Evolutionary conservation across 2,797 vertebrate genomes (phyloP), one percentile per base, ranked within the genome.

Genomic region (Anableps anableps): DNA sequence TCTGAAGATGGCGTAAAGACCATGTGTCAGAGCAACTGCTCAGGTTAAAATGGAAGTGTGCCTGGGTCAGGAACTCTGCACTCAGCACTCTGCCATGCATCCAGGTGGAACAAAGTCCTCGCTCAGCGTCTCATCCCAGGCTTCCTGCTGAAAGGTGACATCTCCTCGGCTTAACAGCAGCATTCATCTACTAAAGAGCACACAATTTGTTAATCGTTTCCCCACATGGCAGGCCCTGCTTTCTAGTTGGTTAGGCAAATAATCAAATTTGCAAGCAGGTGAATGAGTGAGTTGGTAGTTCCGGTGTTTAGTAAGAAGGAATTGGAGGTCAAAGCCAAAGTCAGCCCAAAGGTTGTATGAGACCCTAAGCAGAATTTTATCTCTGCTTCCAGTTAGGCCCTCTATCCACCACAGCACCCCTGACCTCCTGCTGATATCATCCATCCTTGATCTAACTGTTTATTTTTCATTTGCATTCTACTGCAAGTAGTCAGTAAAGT

Each of bases 151-250:
- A 92, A 94, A 94, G 92, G 92, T 90, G 92, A 94, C 91, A 92
- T 92, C 91, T 92, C 91, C 82, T 70, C 83, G 91, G 92, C 92
- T 95, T 93, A 93, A 85, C 88, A 71, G 89, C 85, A 84, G 80
- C 87, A 86, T 91, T 94, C 92, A 95, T 94, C 91, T 93, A 89
- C 93, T 94, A 94, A 95, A 94, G 91, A 94, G 93, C 88, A 88
- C 84, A 91, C 94, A 91, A 93, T 95, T 94, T 94, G 93, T 93
- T 94, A 94, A 95, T 95, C 85, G 86, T 88, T 91, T 91, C 80
- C 89, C 84, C 88, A 47, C 85, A 80, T 85, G 84, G 85, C 86
- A 74, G 84, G 72, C 66, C 34, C 76, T 81, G 82, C 86, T 88
- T 94, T 94, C 91, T 90, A 86, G 86, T 77, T 85, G 92, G 89